Conservation (phyloP, 2,113 vertebrate species). For the Sprattus sprattus region DNA sequence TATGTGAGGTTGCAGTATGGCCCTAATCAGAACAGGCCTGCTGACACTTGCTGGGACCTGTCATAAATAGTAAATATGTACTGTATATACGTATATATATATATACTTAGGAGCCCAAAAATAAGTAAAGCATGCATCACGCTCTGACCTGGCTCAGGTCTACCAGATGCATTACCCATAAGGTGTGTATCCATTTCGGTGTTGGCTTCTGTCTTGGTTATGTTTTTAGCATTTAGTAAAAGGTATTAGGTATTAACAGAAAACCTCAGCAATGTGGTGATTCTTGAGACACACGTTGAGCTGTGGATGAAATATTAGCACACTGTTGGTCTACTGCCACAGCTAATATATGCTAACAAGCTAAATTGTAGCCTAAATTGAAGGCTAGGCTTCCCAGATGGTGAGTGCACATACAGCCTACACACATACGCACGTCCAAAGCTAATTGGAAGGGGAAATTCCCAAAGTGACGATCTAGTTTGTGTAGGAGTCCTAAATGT, state of each 20-base stretch:
- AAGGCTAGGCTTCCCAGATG: background rate
- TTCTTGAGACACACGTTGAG: background rate
- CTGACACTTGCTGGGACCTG: too few species aligned
- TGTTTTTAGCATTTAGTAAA: background rate
- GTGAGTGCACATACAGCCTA: constrained; percentile 2
- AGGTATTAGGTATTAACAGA: background rate
- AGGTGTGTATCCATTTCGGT: background rate
- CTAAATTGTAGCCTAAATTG: background rate
- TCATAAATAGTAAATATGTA: background rate
- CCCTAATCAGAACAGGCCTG: too few species aligned
- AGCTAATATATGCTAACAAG: background rate
- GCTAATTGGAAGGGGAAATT: background rate
- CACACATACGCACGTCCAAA: constrained; percentile 6
- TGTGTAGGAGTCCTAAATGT: background rate
- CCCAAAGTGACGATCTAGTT: background rate
- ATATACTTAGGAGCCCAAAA: background rate
- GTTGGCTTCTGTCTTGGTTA: background rate
- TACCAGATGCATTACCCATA: background rate
- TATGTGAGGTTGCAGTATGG: too few species aligned
- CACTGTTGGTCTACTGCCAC: background rate
- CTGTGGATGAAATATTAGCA: background rate
- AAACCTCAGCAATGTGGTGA: background rate
- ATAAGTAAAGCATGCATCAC: background rate
- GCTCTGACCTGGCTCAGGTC: background rate
- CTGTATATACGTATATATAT: too few species aligned